phyloP scores from a whole-genome alignment of 2,113 vertebrate species.

The Sciurus niger region DNA sequence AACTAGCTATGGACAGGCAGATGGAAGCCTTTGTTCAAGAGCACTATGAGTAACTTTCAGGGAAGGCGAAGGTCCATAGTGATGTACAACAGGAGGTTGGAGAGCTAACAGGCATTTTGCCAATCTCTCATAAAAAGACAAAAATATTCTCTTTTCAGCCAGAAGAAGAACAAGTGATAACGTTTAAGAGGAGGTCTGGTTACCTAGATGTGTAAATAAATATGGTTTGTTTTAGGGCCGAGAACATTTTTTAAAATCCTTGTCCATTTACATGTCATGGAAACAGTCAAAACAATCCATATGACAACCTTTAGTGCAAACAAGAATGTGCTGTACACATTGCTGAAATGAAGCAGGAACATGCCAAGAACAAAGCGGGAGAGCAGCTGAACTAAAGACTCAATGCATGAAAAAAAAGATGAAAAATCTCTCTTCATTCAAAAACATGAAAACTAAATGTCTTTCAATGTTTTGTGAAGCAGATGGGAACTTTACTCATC shows the following conservation, averaged over 20 bases:
- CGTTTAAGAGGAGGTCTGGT: conserved; percentile 65
- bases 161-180: conserved; percentile 65
- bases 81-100: conserved; percentile 50
- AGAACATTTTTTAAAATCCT: conserved; percentile 74
- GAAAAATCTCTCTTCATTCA: neutral
- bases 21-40: neutral
- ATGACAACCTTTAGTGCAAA: conserved; percentile 64
- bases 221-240: conserved; percentile 58
- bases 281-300: conserved; percentile 80
- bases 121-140: conserved; percentile 65
- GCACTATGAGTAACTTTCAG: conserved; percentile 35
- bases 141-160: conserved; percentile 59
- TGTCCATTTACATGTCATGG: conserved; percentile 66
- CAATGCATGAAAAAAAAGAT: neutral
- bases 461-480: conserved; percentile 7
- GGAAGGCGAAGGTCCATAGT: neutral
- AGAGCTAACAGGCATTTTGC: conserved; percentile 29
- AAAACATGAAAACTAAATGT: neutral
- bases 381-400: neutral
- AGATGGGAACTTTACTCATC: conserved; percentile 13
- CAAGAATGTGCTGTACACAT: conserved; percentile 50
- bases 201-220: conserved; percentile 79
- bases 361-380: neutral
- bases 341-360: conserved; percentile 64
- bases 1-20: neutral